Conservation (phyloP, 2,797 vertebrate genomes). For the Hybognathus amarus region DNA sequence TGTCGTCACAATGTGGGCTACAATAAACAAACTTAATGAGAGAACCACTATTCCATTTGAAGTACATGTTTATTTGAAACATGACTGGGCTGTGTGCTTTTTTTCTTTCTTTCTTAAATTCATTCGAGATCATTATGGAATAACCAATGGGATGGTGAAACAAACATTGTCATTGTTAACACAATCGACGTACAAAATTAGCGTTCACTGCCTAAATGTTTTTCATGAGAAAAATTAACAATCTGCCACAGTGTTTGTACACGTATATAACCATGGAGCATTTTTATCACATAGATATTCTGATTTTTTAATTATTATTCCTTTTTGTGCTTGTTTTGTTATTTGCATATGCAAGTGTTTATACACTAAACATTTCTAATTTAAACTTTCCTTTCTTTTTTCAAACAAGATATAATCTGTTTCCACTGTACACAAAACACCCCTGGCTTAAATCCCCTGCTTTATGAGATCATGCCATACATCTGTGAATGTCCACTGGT, state of each 20-base stretch:
- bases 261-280: slow-evolving; percentile 29
- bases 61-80: slow-evolving; percentile 27
- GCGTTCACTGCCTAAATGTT: slow-evolving; percentile 50
- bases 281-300: slow-evolving; percentile 39
- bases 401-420: slow-evolving; percentile 28
- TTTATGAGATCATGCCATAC: slow-evolving; percentile 7
- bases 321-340: slow-evolving; percentile 56
- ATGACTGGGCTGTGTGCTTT: background rate
- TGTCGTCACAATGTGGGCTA: background rate
- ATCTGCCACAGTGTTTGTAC: slow-evolving; percentile 33
- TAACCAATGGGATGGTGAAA: slow-evolving; percentile 10
- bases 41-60: slow-evolving; percentile 31
- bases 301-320: background rate
- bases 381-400: slow-evolving; percentile 49
- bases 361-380: slow-evolving; percentile 57
- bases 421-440: slow-evolving; percentile 38
- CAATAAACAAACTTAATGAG: background rate
- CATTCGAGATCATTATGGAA: background rate
- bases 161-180: slow-evolving; percentile 32
- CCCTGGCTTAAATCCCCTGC: background rate
- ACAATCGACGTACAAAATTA: background rate
- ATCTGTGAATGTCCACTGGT: slow-evolving; percentile 1
- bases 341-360: slow-evolving; percentile 57
- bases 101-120: background rate
- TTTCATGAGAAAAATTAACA: slow-evolving; percentile 28